Conservation (phyloP, 2,888 invertebrate genomes). For the Platerodrilus igneus region DNA sequence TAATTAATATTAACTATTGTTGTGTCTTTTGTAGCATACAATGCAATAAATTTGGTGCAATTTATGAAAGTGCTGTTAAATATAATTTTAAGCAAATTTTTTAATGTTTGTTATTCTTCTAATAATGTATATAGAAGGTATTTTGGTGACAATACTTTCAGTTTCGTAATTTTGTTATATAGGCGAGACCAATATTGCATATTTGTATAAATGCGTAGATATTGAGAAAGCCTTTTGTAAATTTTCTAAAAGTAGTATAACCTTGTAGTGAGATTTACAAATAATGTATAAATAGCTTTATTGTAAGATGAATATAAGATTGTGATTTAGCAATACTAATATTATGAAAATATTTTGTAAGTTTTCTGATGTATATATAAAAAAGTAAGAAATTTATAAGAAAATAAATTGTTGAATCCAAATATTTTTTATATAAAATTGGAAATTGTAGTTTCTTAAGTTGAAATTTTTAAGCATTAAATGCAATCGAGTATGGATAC, state of each 20-base stretch:
- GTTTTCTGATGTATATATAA: constrained; percentile 20
- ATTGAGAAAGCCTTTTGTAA: constrained; percentile 3
- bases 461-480: no score
- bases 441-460: no score
- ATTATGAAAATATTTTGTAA: constrained; percentile 19
- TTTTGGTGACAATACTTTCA: constrained; percentile 9
- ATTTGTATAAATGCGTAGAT: constrained; percentile 5
- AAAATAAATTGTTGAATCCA: constrained; percentile 15
- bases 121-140: constrained; percentile 2
- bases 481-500: no score
- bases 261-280: constrained; percentile 19
- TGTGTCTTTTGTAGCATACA: background rate
- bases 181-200: constrained; percentile 4
- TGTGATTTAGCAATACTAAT: constrained; percentile 33
- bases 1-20: constrained; percentile 1
- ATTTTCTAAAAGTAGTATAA: constrained; percentile 11
- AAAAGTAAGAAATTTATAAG: constrained; percentile 13
- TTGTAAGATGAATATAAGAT: constrained; percentile 22
- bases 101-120: constrained; percentile 9
- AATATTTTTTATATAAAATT: no score
- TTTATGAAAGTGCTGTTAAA: constrained; percentile 13
- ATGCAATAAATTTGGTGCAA: constrained; percentile 3
- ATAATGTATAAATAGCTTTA: constrained; percentile 8
- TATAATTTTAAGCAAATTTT: constrained; percentile 13
- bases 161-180: constrained; percentile 8